Evolutionary conservation across 2,888 invertebrate genomes (phyloP).

Genomic region (Mimumesa dahlbomi): DNA sequence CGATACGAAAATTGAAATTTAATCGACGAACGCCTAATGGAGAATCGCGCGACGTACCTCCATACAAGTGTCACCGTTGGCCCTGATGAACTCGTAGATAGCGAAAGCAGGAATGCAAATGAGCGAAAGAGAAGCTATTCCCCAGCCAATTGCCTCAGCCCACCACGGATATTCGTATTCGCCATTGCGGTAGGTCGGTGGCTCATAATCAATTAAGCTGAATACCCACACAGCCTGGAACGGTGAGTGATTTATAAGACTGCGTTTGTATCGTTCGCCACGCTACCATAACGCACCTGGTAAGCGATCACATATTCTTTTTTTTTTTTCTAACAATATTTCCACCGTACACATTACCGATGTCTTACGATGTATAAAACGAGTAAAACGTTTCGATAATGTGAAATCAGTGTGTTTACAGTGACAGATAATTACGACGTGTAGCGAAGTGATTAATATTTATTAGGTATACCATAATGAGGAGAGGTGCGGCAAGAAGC

Average conservation of each 20-base stretch:
- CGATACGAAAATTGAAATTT: neutral
- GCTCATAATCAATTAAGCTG: slow-evolving; percentile 92
- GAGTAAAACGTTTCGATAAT: no score
- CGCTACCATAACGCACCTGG: no score
- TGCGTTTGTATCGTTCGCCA: neutral
- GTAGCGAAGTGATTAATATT: no score
- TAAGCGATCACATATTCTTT: no score
- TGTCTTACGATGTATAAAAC: no score
- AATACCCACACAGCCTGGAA: slow-evolving; percentile 92
- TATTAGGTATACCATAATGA: slow-evolving; percentile 84
- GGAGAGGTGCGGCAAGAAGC: slow-evolving; percentile 89
- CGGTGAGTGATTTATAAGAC: slow-evolving; percentile 22
- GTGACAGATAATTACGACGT: no score
- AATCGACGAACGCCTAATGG: neutral
- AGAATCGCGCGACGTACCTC: slow-evolving; percentile 83
- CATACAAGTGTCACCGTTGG: slow-evolving; percentile 86
- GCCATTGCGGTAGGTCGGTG: slow-evolving; percentile 91
- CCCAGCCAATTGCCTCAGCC: slow-evolving; percentile 94
- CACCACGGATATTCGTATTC: slow-evolving; percentile 90
- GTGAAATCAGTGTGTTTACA: no score
- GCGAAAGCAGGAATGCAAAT: slow-evolving; percentile 93
- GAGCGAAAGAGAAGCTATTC: slow-evolving; percentile 90
- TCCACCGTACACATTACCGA: no score
- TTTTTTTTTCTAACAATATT: no score
- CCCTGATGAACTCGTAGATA: slow-evolving; percentile 85